Percentiles rank a stretch among this genome's conserved stretches.
Conservation (phyloP, 2,113 vertebrate species). For the Pluvianellus socialis region DNA sequence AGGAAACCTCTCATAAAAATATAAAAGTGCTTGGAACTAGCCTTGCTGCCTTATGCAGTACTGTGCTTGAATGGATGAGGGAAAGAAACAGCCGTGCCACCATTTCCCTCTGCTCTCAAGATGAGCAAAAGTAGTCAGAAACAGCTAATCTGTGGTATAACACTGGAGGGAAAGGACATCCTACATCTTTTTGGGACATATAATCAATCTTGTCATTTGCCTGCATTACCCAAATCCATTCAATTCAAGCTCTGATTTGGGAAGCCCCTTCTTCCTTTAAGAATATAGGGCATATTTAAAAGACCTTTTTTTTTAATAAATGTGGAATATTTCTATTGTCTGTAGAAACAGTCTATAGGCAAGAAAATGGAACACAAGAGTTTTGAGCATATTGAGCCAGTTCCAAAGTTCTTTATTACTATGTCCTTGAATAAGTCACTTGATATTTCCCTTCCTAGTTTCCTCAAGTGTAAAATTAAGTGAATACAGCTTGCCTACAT, state of each 20-base stretch:
- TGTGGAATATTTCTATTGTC: not conserved
- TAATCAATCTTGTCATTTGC: not conserved
- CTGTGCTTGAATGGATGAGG: not conserved
- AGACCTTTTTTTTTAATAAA: not conserved
- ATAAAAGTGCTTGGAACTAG: not conserved
- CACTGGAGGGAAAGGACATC: not conserved
- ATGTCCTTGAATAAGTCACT: not conserved
- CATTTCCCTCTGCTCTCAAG: not conserved
- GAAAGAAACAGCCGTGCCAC: not conserved
- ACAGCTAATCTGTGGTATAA: not conserved
- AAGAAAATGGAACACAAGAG: not conserved
- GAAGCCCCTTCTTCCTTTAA: not conserved
- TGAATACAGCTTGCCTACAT: not conserved
- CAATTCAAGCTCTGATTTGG: not conserved
- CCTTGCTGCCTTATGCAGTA: not conserved
- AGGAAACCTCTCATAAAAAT: not conserved
- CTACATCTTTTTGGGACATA: not conserved
- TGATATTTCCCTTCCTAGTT: not conserved
- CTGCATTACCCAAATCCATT: not conserved
- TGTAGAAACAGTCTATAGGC: not conserved
- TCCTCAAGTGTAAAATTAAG: not conserved
- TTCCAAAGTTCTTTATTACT: not conserved
- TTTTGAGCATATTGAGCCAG: not conserved
- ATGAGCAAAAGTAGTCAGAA: not conserved
- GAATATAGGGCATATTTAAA: not conserved